These are phyloP conservation scores for Cyclina sinensis DNA, from an alignment of 1,140 invertebrate species.

Conservation along the genomic window DNA sequence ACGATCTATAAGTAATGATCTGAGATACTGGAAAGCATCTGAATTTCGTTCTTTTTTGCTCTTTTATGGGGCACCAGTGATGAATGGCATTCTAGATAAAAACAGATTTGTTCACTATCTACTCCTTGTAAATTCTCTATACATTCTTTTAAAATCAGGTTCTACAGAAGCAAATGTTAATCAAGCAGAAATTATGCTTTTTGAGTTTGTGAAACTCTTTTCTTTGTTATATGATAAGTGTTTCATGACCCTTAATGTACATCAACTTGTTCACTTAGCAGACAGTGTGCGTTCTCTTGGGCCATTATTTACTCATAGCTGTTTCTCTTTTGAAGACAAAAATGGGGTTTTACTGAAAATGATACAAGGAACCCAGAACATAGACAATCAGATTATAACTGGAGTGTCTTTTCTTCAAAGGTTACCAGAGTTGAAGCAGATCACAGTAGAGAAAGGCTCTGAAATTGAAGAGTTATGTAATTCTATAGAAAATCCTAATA, in stretches of 20 bases:
- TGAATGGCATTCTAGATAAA: constrained; percentile 50
- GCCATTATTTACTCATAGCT: constrained; percentile 68
- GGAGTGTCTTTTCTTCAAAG: constrained; percentile 67
- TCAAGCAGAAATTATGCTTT: constrained; percentile 48
- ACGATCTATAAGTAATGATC: constrained; percentile 56
- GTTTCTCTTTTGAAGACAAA: constrained; percentile 70
- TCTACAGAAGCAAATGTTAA: constrained; percentile 53
- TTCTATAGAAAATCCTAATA: constrained; percentile 43
- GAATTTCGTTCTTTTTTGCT: constrained; percentile 70
- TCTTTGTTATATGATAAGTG: constrained; percentile 48
- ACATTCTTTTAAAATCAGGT: constrained; percentile 56
- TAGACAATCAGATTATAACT: constrained; percentile 66
- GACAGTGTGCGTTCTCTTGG: constrained; percentile 71
- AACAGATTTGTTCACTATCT: constrained; percentile 59
- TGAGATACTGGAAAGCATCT: constrained; percentile 72
- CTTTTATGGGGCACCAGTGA: constrained; percentile 60
- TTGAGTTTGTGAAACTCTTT: constrained; percentile 55
- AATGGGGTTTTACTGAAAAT: constrained; percentile 67
- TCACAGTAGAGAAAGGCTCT: constrained; percentile 45
- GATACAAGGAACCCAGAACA: constrained; percentile 67
- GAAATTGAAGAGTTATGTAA: constrained; percentile 45
- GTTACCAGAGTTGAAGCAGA: constrained; percentile 52
- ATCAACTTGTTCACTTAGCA: constrained; percentile 68
- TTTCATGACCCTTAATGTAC: constrained; percentile 69
- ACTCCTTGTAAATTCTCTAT: constrained; percentile 57